Evolutionary conservation across 2,888 invertebrate species (phyloP).

Genomic region (Polydrusus tereticollis): DNA sequence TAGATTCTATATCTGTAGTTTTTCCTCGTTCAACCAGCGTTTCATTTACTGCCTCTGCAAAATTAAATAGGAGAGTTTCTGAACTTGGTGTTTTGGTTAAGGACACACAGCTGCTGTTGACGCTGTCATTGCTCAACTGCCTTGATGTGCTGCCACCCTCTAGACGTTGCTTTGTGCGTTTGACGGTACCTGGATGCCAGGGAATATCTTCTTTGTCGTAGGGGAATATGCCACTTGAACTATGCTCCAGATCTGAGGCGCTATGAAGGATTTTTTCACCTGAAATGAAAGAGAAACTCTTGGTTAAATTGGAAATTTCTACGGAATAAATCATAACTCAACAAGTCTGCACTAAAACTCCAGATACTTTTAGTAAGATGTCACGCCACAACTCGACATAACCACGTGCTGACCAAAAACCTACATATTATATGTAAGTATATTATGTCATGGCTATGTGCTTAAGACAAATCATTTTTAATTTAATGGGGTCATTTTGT

Average conservation of each 20-base stretch:
- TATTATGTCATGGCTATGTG: too few species aligned
- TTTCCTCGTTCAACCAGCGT: constrained; percentile 55
- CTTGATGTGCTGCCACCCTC: constrained; percentile 70
- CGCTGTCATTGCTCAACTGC: constrained; percentile 50
- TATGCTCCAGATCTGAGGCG: constrained; percentile 54
- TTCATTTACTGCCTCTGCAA: constrained; percentile 59
- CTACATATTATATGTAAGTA: too few species aligned
- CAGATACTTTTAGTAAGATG: too few species aligned
- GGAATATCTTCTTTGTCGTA: constrained; percentile 75
- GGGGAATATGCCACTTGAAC: constrained; percentile 69
- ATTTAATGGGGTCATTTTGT: too few species aligned
- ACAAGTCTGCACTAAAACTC: too few species aligned
- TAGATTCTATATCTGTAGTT: constrained; percentile 62
- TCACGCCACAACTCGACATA: too few species aligned
- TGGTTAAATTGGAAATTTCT: not conserved
- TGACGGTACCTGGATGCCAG: constrained; percentile 79
- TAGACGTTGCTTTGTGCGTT: constrained; percentile 77
- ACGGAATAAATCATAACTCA: too few species aligned
- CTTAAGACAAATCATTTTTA: too few species aligned
- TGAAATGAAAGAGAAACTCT: constrained; percentile 23
- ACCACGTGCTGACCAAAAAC: too few species aligned
- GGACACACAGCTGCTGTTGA: constrained; percentile 50
- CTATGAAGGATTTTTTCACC: constrained; percentile 55
- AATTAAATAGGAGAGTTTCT: constrained; percentile 59
- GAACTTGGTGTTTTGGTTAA: constrained; percentile 63